Base-by-base conservation (phyloP, 2,888 invertebrate genomes). In the Rhamphomyia laevipes region DNA sequence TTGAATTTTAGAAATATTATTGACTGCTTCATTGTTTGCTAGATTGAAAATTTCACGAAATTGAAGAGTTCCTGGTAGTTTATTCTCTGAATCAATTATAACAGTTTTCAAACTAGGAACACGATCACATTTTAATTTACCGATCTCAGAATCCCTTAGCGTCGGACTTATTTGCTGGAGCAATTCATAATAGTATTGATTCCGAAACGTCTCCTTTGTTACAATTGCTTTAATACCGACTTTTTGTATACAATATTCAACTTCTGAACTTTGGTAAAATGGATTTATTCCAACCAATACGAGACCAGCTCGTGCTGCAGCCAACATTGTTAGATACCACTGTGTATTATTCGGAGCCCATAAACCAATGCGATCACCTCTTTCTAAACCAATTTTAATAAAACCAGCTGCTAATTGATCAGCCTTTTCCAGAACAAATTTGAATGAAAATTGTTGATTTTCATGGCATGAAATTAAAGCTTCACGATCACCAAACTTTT, bases 231-330 rank as follows among this genome's bases (percentile, higher is more conserved):
- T 80, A 4, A 79, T 72, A 1, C 72, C 75, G 1, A 82, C 83
- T 68, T 84, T 83, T 45, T 78, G 74, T 7, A 90, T 60, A 46
- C 80, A 80, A 62, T 80, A 84, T 47, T 77, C 71, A 6, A 89
- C 56, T 64, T 90, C 89, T 4, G 68, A 61, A 1, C 74, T 66
- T 62, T 78, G 75, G 63, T 82, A 87, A 1, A 76, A 75, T 2
- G 88, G 81, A 64, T 90, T 90, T 43, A 88, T 73, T 47, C 78
- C 80, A 10, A 85, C 85, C 74, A 80, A 61, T 44, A 86, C 73
- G 5, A 84, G 64, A 3, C 87, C 89, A 4, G 77, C 75, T 57
- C 83, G 75, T 1, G 81, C 77, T 2, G 81, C 76, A 0, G 83
- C 86, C 61, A 81, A 69, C 59, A 81, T 77, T 0, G 77, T 68